A percentile compares a stretch with the other conserved stretches of the same genome.
These are phyloP conservation scores for Excalfactoria chinensis DNA, from an alignment of 2,113 vertebrate genomes.

Conservation along the genomic window DNA sequence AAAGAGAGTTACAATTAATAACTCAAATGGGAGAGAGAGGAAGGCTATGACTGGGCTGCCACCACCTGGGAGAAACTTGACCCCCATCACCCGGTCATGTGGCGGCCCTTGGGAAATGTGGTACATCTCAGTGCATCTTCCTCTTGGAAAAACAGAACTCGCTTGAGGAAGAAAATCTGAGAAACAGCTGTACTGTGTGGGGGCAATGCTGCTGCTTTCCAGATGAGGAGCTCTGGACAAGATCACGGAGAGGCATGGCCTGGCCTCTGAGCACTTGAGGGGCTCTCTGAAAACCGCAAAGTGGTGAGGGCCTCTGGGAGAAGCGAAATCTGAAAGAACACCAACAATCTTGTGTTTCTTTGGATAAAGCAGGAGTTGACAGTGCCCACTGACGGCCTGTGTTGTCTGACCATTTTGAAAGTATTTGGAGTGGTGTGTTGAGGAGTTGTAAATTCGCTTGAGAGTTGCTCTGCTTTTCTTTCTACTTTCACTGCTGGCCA, in stretches of 20 bases:
- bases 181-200: accelerated
- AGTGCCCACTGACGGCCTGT: background rate
- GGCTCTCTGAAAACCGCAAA: background rate
- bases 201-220: background rate
- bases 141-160: no score
- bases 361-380: background rate
- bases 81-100: no score
- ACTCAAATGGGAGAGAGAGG: no score
- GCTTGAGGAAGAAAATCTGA: background rate
- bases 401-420: background rate
- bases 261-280: background rate
- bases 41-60: no score
- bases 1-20: no score
- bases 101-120: no score
- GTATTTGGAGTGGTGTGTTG: background rate
- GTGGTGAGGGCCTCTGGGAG: background rate
- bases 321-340: background rate
- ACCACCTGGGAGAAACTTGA: no score
- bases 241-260: background rate
- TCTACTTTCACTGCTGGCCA: background rate
- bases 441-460: background rate
- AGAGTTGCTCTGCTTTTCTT: background rate
- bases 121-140: no score
- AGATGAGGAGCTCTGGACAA: background rate
- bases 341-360: background rate